Evolutionary conservation across 1,140 invertebrate genomes (phyloP).

Genomic region (Grapholita molesta): DNA sequence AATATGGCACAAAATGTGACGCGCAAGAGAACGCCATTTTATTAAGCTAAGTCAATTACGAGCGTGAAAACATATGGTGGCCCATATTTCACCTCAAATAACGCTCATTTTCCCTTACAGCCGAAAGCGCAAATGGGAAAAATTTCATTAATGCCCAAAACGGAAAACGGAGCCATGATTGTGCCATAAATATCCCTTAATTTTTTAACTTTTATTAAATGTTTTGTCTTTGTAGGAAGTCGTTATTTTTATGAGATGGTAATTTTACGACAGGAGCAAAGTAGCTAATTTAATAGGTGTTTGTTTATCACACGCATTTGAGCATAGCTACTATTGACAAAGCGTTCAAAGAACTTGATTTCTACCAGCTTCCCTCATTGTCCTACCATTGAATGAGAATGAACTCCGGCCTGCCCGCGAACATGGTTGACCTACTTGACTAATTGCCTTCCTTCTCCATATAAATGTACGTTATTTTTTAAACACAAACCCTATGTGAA

Average conservation of each 20-base stretch:
- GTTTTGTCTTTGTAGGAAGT: slow-evolving; percentile 14
- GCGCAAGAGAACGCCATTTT: slow-evolving; percentile 53
- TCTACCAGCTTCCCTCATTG: no score
- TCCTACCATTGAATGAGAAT: no score
- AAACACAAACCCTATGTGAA: no score
- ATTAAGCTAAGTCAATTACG: slow-evolving; percentile 63
- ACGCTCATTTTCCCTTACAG: slow-evolving; percentile 46
- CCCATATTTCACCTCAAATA: slow-evolving; percentile 58
- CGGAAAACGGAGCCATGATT: slow-evolving; percentile 41
- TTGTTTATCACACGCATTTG: neutral
- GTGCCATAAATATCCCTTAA: slow-evolving; percentile 54
- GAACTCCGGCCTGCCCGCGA: no score
- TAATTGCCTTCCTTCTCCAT: no score
- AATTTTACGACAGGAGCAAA: slow-evolving; percentile 3
- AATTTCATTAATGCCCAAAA: slow-evolving; percentile 40
- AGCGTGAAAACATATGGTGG: slow-evolving; percentile 45
- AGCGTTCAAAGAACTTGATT: no score
- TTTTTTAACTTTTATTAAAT: slow-evolving; percentile 33
- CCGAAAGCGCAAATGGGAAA: slow-evolving; percentile 44
- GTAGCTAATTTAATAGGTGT: neutral
- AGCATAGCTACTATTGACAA: neutral
- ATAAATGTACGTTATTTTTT: no score
- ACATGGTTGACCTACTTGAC: no score
- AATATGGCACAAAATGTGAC: neutral
- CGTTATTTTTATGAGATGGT: slow-evolving; percentile 17